Percentiles rank a stretch among this genome's conserved stretches.
These are phyloP conservation scores for Oithona nana DNA, from an alignment of 2,888 invertebrate species.

Conservation along the genomic window DNA sequence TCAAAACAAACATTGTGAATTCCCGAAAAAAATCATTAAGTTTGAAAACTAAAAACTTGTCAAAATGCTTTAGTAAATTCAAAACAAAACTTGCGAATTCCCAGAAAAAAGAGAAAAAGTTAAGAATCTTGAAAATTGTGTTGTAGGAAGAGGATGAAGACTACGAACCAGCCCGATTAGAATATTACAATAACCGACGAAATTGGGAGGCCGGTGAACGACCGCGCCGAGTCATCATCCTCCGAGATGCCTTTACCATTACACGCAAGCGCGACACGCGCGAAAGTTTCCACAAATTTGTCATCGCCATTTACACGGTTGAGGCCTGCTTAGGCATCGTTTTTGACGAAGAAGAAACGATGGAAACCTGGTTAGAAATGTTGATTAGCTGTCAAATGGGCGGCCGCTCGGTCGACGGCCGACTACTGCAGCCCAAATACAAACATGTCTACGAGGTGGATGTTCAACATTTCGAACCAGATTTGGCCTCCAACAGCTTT, in stretches of 20 bases:
- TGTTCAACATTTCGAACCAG: slow-evolving; percentile 5
- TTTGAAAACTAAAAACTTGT: too few relatives aligned
- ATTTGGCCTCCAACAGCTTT: background rate
- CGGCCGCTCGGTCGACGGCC: slow-evolving; percentile 1
- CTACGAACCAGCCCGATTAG: background rate
- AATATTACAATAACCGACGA: slow-evolving; percentile 7
- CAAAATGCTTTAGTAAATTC: too few relatives aligned
- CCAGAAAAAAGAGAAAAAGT: too few relatives aligned
- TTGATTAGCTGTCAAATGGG: slow-evolving; percentile 9
- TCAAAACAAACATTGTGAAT: too few relatives aligned
- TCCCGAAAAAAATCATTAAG: too few relatives aligned
- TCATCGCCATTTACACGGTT: background rate
- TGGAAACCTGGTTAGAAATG: slow-evolving; percentile 16
- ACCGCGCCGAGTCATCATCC: background rate
- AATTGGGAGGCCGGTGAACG: slow-evolving; percentile 5
- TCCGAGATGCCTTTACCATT: slow-evolving; percentile 1
- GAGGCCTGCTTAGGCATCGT: background rate
- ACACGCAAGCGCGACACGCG: background rate
- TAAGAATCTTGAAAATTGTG: too few relatives aligned
- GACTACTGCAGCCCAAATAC: slow-evolving; percentile 11
- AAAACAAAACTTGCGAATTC: too few relatives aligned
- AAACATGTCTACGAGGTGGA: slow-evolving; percentile 8
- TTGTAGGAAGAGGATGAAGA: slow-evolving; percentile 2
- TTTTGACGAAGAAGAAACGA: slow-evolving; percentile 13
- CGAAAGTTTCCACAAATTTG: background rate